These are phyloP conservation scores for Eupithecia vulgata DNA, from an alignment of 2,888 invertebrate genomes.

Conservation along the genomic window DNA sequence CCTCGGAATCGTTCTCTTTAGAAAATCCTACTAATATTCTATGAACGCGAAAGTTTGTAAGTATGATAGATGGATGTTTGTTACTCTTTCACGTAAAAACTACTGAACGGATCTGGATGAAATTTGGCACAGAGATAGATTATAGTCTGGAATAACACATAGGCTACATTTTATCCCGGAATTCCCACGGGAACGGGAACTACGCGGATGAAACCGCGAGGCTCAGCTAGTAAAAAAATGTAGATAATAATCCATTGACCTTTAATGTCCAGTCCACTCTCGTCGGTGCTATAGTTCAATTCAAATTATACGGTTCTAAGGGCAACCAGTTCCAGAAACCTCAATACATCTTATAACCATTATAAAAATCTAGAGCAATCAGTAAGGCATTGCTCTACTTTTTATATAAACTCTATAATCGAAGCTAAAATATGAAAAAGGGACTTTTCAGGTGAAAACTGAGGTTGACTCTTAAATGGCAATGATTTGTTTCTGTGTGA, in stretches of 20 bases:
- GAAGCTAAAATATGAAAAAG: not conserved
- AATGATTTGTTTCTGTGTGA: not conserved
- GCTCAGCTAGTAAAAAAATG: not conserved
- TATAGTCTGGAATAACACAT: no score
- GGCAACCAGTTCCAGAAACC: conserved; percentile 62
- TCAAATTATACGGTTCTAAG: conserved; percentile 49
- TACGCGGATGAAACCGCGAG: no score
- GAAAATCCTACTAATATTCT: no score
- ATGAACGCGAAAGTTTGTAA: no score
- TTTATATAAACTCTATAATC: not conserved
- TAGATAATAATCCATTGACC: conserved; percentile 1
- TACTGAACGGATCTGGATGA: no score
- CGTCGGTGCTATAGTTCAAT: conserved; percentile 1
- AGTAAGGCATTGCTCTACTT: not conserved
- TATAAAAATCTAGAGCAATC: not conserved
- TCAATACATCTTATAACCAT: conserved; percentile 44
- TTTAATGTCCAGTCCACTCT: not conserved
- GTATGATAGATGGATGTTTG: no score
- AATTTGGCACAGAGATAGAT: no score
- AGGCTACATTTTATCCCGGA: no score
- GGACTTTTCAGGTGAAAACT: not conserved
- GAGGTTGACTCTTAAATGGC: not conserved
- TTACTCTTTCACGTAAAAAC: no score
- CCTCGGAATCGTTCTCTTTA: no score
- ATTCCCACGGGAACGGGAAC: no score